A percentile compares a stretch with the other conserved stretches of the same genome.
phyloP scores from a whole-genome alignment of 2,888 invertebrate genomes.

The Rhyacophila evoluta region DNA sequence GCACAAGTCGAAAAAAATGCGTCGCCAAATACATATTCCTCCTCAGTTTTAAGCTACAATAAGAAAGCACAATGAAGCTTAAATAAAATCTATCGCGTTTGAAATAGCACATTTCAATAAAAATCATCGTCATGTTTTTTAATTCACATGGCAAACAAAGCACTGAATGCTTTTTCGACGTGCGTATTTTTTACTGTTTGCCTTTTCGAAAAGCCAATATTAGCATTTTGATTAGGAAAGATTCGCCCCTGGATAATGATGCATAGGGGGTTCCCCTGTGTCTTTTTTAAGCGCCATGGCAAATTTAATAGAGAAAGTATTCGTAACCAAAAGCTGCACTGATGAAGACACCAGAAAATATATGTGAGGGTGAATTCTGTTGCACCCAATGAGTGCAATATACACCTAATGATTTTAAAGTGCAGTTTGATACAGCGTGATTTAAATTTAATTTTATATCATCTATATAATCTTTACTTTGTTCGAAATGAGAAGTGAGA shows the following conservation, averaged over 20 bases:
- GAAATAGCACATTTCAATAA: too few species aligned
- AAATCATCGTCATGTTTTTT: neutral
- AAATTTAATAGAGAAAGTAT: neutral
- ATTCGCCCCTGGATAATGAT: neutral
- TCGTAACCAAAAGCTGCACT: neutral
- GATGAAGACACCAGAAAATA: conserved; percentile 19
- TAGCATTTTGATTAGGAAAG: conserved; percentile 44
- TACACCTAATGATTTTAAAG: neutral
- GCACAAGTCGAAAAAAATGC: too few species aligned
- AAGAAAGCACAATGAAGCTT: too few species aligned
- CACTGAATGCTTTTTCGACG: neutral
- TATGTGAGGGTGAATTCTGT: neutral
- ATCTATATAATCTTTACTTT: too few species aligned
- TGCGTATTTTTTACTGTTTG: neutral
- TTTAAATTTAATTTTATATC: too few species aligned
- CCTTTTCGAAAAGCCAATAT: conserved; percentile 33
- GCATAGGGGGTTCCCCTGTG: neutral
- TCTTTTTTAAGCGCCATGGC: neutral
- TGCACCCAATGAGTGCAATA: neutral
- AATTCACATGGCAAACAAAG: neutral
- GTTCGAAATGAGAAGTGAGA: too few species aligned
- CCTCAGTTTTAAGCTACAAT: too few species aligned
- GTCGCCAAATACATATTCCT: too few species aligned
- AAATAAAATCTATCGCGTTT: too few species aligned
- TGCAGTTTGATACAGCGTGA: neutral